A percentile compares a stretch with the other conserved stretches of the same genome.
These are phyloP conservation scores for Antennarius striatus DNA, from an alignment of 2,113 vertebrate genomes.

Conservation along the genomic window DNA sequence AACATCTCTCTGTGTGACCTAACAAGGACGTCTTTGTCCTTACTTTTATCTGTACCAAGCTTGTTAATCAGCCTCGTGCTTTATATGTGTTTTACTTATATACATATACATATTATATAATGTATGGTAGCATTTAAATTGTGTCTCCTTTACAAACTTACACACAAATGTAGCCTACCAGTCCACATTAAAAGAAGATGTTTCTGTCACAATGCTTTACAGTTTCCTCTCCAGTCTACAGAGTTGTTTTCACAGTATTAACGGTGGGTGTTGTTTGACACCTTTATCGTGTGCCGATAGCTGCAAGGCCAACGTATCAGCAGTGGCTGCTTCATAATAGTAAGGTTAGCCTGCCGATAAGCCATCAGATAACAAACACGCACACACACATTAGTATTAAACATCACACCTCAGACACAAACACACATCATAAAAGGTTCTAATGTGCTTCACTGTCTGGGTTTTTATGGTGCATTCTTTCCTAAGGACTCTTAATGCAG, in stretches of 20 bases:
- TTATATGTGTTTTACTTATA: too few species aligned
- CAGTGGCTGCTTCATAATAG: conserved; percentile 44
- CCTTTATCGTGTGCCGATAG: conserved; percentile 49
- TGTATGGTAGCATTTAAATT: too few species aligned
- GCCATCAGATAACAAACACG: conserved; percentile 24
- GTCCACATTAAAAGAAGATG: too few species aligned
- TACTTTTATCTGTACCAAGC: conserved; percentile 37
- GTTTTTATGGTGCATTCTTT: too few species aligned
- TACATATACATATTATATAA: too few species aligned
- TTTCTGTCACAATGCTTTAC: too few species aligned
- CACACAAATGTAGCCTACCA: too few species aligned
- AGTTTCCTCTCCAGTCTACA: conserved; percentile 10
- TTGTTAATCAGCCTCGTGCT: conserved; percentile 19
- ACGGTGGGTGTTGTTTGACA: conserved; percentile 20
- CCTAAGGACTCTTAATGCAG: too few species aligned
- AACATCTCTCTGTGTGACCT: conserved; percentile 35
- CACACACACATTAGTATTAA: background rate
- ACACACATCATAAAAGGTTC: too few species aligned
- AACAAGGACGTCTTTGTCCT: conserved; percentile 57
- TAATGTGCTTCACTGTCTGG: too few species aligned
- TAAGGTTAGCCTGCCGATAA: conserved; percentile 20
- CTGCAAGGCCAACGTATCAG: conserved; percentile 16
- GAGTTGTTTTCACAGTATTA: conserved; percentile 51
- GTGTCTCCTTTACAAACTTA: too few species aligned
- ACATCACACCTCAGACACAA: too few species aligned